phyloP scores from a whole-genome alignment of 2,797 vertebrate species.

The Meda fulgida region DNA sequence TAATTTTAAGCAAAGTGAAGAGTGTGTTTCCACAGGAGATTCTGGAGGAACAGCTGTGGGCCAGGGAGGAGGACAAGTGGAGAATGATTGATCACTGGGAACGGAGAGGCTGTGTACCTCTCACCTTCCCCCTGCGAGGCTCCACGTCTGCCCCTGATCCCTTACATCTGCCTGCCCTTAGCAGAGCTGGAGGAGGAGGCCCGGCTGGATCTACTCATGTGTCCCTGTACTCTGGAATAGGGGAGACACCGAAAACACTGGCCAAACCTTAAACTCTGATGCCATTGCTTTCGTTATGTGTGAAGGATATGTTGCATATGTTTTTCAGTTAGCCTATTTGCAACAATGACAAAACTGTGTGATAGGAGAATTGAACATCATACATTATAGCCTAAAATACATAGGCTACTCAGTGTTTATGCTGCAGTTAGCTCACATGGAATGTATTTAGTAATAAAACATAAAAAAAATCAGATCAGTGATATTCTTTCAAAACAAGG shows the following conservation, averaged over 20 bases:
- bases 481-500: not conserved
- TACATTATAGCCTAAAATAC: not conserved
- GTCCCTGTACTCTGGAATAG: constrained; percentile 12
- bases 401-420: not conserved
- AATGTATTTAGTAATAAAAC: not conserved
- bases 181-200: constrained; percentile 43
- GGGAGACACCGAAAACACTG: constrained; percentile 10
- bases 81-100: constrained; percentile 78
- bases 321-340: not conserved
- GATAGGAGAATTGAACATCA: not conserved
- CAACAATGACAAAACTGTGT: not conserved
- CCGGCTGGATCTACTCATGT: constrained; percentile 43
- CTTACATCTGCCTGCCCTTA: constrained; percentile 74
- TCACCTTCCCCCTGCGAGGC: constrained; percentile 63
- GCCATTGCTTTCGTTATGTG: not conserved
- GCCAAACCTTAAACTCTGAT: constrained; percentile 19
- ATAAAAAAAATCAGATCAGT: no score
- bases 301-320: not conserved
- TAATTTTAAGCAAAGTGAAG: constrained; percentile 82
- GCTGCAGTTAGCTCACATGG: not conserved
- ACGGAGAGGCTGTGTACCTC: constrained; percentile 75
- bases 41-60: constrained; percentile 72
- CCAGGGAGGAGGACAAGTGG: constrained; percentile 79
- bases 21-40: constrained; percentile 75
- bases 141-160: constrained; percentile 74